Conservation (phyloP, 2,797 vertebrate genomes). For the Podarcis lilfordi region DNA sequence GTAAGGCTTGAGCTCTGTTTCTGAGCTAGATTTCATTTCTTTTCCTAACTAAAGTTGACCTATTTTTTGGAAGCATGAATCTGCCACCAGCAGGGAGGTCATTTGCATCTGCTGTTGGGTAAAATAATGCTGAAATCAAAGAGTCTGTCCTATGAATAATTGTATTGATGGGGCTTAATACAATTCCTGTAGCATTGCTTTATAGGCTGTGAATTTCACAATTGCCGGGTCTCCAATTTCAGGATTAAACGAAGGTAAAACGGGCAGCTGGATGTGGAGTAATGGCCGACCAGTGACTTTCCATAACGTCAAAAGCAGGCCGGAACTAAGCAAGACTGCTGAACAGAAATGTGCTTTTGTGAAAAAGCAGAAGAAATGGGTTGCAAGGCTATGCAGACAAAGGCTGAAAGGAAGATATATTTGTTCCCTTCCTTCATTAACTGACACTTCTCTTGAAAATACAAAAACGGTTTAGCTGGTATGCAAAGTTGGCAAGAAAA, state of each 20-base stretch:
- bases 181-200: neutral
- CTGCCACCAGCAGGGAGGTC: neutral
- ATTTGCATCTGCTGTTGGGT: neutral
- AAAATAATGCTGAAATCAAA: neutral
- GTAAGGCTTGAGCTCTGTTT: neutral
- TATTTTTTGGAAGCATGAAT: neutral
- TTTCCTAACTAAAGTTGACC: neutral
- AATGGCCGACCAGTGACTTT: constrained; percentile 47
- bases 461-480: neutral
- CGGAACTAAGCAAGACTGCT: neutral
- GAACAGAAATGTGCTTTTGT: constrained; percentile 66
- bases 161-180: neutral
- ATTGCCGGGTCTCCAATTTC: neutral
- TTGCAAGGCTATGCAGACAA: constrained; percentile 46
- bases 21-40: neutral
- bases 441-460: neutral
- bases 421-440: constrained; percentile 51
- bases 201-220: neutral
- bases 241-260: constrained; percentile 52
- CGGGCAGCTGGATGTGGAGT: constrained; percentile 60
- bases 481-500: neutral
- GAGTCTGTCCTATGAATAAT: neutral
- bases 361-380: constrained; percentile 48
- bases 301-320: constrained; percentile 55
- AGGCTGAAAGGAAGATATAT: constrained; percentile 60